Evolutionary conservation across 2,888 invertebrate species (phyloP).

Genomic region (Oxycera nigricornis): DNA sequence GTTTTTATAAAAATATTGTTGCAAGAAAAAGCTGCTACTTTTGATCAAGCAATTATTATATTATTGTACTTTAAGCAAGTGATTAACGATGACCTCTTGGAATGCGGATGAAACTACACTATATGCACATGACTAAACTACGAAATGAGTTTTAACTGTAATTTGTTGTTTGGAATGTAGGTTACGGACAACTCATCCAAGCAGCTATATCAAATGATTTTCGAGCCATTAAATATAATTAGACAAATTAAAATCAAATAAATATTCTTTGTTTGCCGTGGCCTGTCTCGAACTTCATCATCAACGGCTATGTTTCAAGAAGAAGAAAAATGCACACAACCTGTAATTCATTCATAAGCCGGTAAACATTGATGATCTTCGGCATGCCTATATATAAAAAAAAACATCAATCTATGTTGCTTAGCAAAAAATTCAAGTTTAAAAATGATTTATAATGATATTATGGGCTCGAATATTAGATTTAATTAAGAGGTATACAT

Average conservation of each 20-base stretch:
- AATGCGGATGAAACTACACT: no score
- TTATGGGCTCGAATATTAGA: conserved; percentile 12
- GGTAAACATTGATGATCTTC: conserved; percentile 27
- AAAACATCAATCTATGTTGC: neutral
- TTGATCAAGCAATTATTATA: neutral
- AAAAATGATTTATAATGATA: conserved; percentile 23
- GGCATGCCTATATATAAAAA: no score
- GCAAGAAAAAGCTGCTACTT: neutral
- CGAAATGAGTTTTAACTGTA: neutral
- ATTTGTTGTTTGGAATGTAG: neutral
- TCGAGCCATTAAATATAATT: conserved; percentile 38
- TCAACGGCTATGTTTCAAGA: neutral
- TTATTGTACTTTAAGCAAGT: no score
- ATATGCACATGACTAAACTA: no score
- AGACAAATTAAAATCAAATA: conserved; percentile 42
- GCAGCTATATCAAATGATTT: neutral
- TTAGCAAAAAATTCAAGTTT: neutral
- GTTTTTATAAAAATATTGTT: neutral
- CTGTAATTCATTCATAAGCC: conserved; percentile 30
- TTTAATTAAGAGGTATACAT: neutral
- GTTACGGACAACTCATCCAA: neutral
- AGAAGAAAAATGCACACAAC: neutral
- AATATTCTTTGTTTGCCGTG: conserved; percentile 19
- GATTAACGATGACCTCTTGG: no score
- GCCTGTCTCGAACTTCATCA: neutral